These are phyloP conservation scores for Alexandromys oeconomus DNA, from an alignment of 2,797 vertebrate genomes.

Conservation along the genomic window DNA sequence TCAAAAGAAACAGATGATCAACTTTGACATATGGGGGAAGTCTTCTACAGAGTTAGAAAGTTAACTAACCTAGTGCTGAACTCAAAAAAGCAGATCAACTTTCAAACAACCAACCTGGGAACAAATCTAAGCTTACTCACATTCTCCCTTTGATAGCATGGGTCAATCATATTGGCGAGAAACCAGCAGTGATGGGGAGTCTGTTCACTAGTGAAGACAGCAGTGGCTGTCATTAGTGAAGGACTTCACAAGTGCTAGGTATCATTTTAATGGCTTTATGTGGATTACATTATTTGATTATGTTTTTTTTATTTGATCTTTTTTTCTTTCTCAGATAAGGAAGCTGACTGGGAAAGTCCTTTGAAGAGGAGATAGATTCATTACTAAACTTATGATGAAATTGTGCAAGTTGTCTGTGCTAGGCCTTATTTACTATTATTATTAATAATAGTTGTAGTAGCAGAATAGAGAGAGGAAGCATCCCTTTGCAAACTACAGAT, in stretches of 20 bases:
- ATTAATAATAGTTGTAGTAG: not conserved
- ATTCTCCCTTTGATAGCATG: not conserved
- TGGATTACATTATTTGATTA: not conserved
- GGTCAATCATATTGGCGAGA: not conserved
- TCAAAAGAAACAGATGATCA: too few relatives aligned
- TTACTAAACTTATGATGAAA: not conserved
- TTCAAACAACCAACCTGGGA: not conserved
- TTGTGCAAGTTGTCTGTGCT: not conserved
- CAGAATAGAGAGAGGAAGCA: not conserved
- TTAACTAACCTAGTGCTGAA: not conserved
- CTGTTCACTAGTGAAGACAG: not conserved
- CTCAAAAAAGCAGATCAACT: not conserved
- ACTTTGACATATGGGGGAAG: not conserved
- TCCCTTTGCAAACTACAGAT: not conserved
- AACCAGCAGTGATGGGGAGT: not conserved
- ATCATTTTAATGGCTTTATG: not conserved
- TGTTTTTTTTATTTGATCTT: not conserved
- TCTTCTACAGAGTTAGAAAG: not conserved
- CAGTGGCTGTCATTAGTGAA: not conserved
- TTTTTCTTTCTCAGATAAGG: slow-evolving; percentile 16
- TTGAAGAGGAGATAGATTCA: not conserved
- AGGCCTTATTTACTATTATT: not conserved
- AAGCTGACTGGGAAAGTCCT: not conserved
- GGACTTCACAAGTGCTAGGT: not conserved
- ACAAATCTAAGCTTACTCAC: not conserved